Evolutionary conservation across 2,113 vertebrate genomes (phyloP), one percentile per base, ranked within the genome.

Genomic region (Malaclemys terrapin): DNA sequence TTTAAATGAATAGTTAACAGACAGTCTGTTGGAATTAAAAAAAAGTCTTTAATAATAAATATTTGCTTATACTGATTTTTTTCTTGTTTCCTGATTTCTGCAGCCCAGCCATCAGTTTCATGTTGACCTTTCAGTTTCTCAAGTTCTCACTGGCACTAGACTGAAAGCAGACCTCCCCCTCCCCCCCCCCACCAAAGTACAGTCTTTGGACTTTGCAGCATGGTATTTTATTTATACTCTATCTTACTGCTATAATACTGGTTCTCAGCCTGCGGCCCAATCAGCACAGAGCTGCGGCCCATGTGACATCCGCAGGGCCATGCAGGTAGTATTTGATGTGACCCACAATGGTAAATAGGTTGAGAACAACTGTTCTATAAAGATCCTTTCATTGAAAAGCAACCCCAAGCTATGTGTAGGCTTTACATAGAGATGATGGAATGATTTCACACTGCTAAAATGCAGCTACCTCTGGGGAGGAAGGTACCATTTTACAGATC

Each of bases 11-110:
- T 93, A 72, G 93, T 91, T 82, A 85, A 85, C 69, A 91, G 57
- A 87, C 88, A 96, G 86, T 17, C 65, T 49, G 62, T 3, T 84
- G 25, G 38, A 75, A 59, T 50, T 38, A 75, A n/a, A 69, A n/a
- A 80, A 69, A 56, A 92, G 57, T 57, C 72, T 54, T 94, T 84
- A 90, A 80, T 96, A 89, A 94, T 91, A 95, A 97, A 85, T 97
- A 90, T 93, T 92, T 96, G 96, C 93, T 94, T 88, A 91, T 91
- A 85, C 90, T 2, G 5, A 95, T 94, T 96, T 95, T 95, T 96
- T 97, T 89, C 54, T 87, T 75, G 82, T 95, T 97, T 92, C 83
- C 88, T 93, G 88, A 92, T 95, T 96, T 93, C 90, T 91, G 57
- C 50, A 91, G n/a, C 65, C 94, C 91, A 53, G 85, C 57, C 50